Conservation (phyloP, 2,797 vertebrate genomes). For the Gymnopithys bicolor region DNA sequence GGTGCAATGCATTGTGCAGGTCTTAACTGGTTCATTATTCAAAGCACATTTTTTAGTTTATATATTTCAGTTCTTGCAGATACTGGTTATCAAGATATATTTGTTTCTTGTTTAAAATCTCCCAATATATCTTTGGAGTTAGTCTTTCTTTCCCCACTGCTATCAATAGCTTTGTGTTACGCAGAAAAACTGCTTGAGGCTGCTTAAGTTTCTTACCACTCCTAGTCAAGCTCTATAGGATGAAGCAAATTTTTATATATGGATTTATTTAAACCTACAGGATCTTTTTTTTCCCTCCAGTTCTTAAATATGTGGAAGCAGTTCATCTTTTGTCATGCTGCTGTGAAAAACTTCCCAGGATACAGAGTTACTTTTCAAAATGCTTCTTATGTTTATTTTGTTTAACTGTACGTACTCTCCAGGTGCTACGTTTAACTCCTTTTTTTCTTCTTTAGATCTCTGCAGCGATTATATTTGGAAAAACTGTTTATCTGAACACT, state of each 20-base stretch:
- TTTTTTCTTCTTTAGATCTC: constrained; percentile 99
- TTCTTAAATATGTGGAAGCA: constrained; percentile 48
- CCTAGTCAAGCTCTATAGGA: neutral
- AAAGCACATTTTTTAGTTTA: neutral
- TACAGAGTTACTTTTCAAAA: constrained; percentile 68
- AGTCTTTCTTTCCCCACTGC: neutral
- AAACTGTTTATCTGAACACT: constrained; percentile 98
- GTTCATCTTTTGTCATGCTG: constrained; percentile 26
- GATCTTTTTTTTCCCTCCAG: neutral
- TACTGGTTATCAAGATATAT: neutral
- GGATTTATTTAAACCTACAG: constrained; percentile 27
- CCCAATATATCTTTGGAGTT: neutral
- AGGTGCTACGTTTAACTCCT: constrained; percentile 86
- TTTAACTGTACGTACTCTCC: constrained; percentile 73
- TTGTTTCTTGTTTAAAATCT: neutral
- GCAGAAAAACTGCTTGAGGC: neutral
- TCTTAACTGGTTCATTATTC: neutral
- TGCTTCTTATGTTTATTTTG: constrained; percentile 71
- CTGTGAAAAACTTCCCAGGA: constrained; percentile 38
- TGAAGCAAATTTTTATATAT: neutral
- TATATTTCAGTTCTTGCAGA: neutral
- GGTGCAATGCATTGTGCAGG: neutral
- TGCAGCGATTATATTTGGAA: constrained; percentile 98
- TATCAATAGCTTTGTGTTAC: neutral
- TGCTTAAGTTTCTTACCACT: constrained; percentile 1